Evolutionary conservation across 2,797 vertebrate species (phyloP).

Genomic region (Prionace glauca): DNA sequence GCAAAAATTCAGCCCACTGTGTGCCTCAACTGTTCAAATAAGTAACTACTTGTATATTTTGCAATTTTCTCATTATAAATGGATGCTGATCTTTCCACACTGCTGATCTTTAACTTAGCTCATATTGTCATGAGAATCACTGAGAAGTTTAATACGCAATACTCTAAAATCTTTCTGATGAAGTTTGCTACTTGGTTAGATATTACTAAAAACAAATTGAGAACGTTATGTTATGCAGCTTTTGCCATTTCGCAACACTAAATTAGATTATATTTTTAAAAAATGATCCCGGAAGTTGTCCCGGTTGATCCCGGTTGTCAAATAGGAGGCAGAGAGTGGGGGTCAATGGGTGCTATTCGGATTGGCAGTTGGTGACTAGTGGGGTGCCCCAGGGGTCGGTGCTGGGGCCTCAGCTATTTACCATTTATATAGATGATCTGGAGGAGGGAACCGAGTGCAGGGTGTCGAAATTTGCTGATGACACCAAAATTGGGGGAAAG

Average conservation of each 20-base stretch:
- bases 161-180: background rate
- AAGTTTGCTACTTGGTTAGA: background rate
- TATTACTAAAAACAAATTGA: background rate
- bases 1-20: background rate
- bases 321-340: too few species aligned
- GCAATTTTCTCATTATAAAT: background rate
- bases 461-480: too few species aligned
- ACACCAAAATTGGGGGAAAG: too few species aligned
- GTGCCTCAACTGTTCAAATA: background rate
- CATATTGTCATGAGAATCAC: background rate
- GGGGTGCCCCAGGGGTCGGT: too few species aligned
- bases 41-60: background rate
- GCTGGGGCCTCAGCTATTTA: too few species aligned
- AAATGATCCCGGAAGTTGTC: background rate
- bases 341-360: too few species aligned
- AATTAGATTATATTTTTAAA: background rate
- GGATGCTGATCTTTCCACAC: background rate
- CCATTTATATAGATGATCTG: too few species aligned
- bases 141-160: background rate
- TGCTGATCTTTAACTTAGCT: background rate
- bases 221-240: background rate
- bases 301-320: too few species aligned
- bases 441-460: too few species aligned
- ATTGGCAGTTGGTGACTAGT: too few species aligned
- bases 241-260: background rate